Evolutionary conservation across 2,888 invertebrate genomes (phyloP), one percentile per base, ranked within the genome.

Genomic region (Lapara coniferarum): DNA sequence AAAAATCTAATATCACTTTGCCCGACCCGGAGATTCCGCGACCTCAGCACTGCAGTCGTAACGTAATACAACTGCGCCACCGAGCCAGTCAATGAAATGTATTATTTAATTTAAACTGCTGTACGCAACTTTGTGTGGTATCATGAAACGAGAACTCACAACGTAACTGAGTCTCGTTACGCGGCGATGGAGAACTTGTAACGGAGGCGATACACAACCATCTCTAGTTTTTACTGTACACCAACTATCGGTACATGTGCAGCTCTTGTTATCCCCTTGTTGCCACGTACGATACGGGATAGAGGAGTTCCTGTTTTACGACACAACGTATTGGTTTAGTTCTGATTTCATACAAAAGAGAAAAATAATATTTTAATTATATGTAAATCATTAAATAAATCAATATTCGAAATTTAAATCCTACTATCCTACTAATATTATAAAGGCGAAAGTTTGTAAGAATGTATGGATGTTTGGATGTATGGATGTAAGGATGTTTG

Each of bases 181-280:
- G 67, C 10, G 53, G 58, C 63, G 67, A 69, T 30, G 53, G 58
- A 56, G 69, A 69, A 71, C 57, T 71, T 69, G 68, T 66, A 70
- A 67, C 70, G 51, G 55, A 55, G 69, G 66, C 59, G 69, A 69
- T 69, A 66, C 51, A 53, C 52, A 44, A 44, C 63, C 37, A 69
- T 69, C 66, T 69, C 44, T 53, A 58, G 68, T 59, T 69, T 69
- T 69, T 69, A 69, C 66, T 69, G 69, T 66, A 58, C 58, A 69
- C 57, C 37, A 25, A 63, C 16, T 14, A n/a, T 14, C 10, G 59
- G 44, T 69, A 19, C 53, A 37, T 53, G 44, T 10, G 19, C 8
- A 25, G 63, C 52, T 53, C 63, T 44, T 19, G 53, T 53, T 63
- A 63, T 63, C 63, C 44, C 14, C 46, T 46, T 16, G 12, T 16